A percentile compares a stretch with the other conserved stretches of the same genome.
Evolutionary conservation across 2,113 vertebrate species (phyloP).

Genomic region (Anser brachyrhynchus): DNA sequence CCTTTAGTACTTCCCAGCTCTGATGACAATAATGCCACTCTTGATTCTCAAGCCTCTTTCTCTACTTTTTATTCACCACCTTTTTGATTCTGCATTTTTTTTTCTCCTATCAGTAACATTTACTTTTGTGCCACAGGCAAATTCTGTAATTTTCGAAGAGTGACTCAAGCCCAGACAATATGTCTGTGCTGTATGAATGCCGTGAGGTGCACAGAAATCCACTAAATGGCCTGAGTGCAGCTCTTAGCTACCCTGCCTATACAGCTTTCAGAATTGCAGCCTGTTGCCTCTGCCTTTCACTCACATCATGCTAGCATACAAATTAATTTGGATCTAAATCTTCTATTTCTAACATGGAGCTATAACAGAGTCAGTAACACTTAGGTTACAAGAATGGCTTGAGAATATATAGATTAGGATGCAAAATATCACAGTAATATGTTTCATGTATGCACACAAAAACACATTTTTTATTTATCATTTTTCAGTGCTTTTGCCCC

Average conservation of each 20-base stretch:
- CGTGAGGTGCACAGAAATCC: not conserved
- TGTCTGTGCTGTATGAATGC: not conserved
- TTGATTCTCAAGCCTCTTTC: not conserved
- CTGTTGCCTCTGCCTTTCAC: not conserved
- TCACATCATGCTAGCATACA: not conserved
- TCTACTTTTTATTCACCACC: not conserved
- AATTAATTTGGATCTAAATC: not conserved
- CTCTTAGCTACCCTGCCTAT: not conserved
- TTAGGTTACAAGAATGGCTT: not conserved
- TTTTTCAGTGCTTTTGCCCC: not conserved
- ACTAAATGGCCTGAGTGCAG: not conserved
- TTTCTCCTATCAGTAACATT: not conserved
- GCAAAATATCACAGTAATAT: not conserved
- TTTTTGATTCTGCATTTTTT: not conserved
- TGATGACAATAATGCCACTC: not conserved
- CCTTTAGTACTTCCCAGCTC: not conserved
- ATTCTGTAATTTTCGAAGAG: not conserved
- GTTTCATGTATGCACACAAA: not conserved
- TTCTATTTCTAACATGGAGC: not conserved
- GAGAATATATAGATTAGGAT: not conserved
- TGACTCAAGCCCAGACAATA: not conserved
- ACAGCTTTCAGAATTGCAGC: not conserved
- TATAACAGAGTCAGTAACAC: not conserved
- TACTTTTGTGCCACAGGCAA: not conserved
- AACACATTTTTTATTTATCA: not conserved